These are phyloP conservation scores for Sinocyclocheilus grahami DNA, from an alignment of 2,113 vertebrate species.

Conservation along the genomic window DNA sequence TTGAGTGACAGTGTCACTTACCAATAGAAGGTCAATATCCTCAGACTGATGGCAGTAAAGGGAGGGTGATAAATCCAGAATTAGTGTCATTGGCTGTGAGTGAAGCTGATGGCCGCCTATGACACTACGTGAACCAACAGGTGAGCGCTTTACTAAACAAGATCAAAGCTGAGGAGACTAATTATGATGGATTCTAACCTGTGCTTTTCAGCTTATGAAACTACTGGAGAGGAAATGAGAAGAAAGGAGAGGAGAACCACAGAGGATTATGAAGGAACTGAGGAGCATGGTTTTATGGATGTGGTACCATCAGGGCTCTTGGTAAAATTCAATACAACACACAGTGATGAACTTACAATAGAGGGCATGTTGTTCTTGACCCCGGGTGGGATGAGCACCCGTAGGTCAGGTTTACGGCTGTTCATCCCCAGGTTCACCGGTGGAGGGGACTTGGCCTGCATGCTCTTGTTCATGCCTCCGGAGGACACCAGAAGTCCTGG, in stretches of 20 bases:
- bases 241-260: slow-evolving; percentile 30
- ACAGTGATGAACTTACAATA: slow-evolving; percentile 82
- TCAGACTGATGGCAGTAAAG: slow-evolving; percentile 94
- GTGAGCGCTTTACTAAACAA: slow-evolving; percentile 28
- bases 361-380: slow-evolving; percentile 98
- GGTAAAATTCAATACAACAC: not conserved
- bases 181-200: not conserved
- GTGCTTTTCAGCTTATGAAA: slow-evolving; percentile 52
- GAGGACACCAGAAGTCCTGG: slow-evolving; percentile 98
- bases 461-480: slow-evolving; percentile 98
- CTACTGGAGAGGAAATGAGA: slow-evolving; percentile 52
- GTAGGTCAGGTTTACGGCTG: slow-evolving; percentile 97
- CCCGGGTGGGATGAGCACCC: slow-evolving; percentile 95
- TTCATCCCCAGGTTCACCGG: slow-evolving; percentile 99
- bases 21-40: slow-evolving; percentile 98
- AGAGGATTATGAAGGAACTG: not conserved
- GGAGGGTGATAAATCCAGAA: slow-evolving; percentile 84
- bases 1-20: slow-evolving; percentile 83
- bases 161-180: not conserved
- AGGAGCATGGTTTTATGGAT: not conserved
- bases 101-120: slow-evolving; percentile 50
- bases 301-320: not conserved
- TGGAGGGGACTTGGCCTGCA: slow-evolving; percentile 97
- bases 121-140: slow-evolving; percentile 32
- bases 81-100: slow-evolving; percentile 60